Conservation (phyloP, 2,888 invertebrate species). For the Melanchra persicariae region DNA sequence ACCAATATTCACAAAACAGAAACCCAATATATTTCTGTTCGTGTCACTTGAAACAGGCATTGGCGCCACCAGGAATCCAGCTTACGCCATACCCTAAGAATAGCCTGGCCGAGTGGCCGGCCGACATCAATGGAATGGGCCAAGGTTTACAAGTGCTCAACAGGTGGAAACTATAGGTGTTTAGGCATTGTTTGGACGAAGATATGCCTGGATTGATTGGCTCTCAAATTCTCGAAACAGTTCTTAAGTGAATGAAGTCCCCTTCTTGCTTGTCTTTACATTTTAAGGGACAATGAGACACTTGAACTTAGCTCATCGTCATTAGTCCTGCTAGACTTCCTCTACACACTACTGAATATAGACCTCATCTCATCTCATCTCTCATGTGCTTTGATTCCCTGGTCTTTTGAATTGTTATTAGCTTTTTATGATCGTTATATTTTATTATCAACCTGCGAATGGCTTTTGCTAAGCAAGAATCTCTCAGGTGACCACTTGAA, state of each 20-base stretch:
- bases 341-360: neutral
- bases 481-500: neutral
- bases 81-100: constrained; percentile 55
- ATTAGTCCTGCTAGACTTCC: neutral
- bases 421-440: neutral
- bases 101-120: constrained; percentile 33
- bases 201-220: neutral
- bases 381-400: neutral
- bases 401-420: neutral
- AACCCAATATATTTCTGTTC: constrained; percentile 2
- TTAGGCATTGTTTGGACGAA: constrained; percentile 35
- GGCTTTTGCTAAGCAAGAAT: neutral
- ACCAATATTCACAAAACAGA: constrained; percentile 7
- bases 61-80: constrained; percentile 57
- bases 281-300: neutral
- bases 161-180: constrained; percentile 48
- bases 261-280: neutral
- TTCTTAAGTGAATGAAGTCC: neutral
- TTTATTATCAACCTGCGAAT: neutral
- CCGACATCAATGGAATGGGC: constrained; percentile 49
- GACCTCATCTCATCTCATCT: neutral
- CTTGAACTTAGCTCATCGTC: neutral
- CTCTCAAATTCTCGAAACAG: neutral
- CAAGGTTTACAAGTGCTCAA: constrained; percentile 53
- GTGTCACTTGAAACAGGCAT: constrained; percentile 52